Evolutionary conservation across 2,797 vertebrate species (phyloP), one percentile per base, ranked within the genome.

Genomic region (Helicolenus hilgendorfi): DNA sequence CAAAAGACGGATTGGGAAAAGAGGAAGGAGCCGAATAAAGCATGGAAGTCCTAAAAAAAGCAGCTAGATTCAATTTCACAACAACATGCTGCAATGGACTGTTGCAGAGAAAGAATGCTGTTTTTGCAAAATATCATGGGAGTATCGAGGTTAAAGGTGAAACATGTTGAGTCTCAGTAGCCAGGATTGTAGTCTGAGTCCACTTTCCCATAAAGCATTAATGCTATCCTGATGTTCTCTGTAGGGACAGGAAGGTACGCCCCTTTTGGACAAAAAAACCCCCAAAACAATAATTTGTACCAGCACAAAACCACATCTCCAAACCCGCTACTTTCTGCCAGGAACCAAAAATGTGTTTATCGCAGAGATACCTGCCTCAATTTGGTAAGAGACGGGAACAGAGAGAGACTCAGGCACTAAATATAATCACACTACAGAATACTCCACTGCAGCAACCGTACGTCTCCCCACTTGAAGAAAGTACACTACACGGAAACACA

Each of bases 1-100:
- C 94, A 96, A 92, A 55, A 94, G 94, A 94, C 65, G 72, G 83
- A 93, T 79, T 92, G 86, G 92, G 84, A 91, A 92, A 89, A 78
- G 74, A 79, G 33, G 58, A 65, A 63, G 83, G 77, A 72, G 75
- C 83, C 85, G 95, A 92, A 95, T 83, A 91, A 94, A 94, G 87
- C 89, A 2, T 9, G 27, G 62, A 83, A 56, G 81, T 88, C 62
- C 80, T 64, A 65, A 85, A 92, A 79, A 89, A 85, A 82, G 69
- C 74, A 67, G 72, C 76, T 58, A 11, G 56, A 83, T 90, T 90
- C 49, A 71, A 56, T 88, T 93, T 94, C 83, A 83, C 76, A 91
- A 86, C 79, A 83, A 55, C 18, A 13, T n/a, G 10, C 70, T 74
- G 83, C 81, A 63, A 60, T 1, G 71, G 81, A 35, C 55, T 75